Evolutionary conservation across 2,797 vertebrate genomes (phyloP), one percentile per base, ranked within the genome.

Genomic region (Myotis pilosus): DNA sequence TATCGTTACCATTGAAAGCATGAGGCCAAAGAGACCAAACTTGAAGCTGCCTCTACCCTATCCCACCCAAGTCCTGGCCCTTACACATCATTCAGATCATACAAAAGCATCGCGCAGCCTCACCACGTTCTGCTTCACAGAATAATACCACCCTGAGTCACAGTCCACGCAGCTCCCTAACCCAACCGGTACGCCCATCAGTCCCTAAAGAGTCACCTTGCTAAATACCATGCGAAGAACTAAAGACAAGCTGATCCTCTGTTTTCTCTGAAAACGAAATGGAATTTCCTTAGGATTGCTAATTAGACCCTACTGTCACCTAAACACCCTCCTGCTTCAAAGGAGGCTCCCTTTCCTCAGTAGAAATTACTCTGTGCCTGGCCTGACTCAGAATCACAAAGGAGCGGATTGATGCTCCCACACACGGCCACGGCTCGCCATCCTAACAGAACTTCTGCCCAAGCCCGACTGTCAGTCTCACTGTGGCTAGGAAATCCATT

Each of bases 201-300:
- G 28, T 64, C 6, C 30, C 15, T 2, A n/a, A 41, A 53, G 28
- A 74, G 91, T 55, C n/a, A 10, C 60, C 30, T 15, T 49, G 6
- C 25, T 28, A 74, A 71, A 53, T 8, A 36, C 8, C 33, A 57
- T 0, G 51, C 38, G 66, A 74, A 71, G 10, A 79, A 60, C 76
- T 22, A 30, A 51, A 88, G 80, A 30, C 64, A 69, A 62, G 74
- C 1, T 2, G 49, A 51, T 19, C 44, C 62, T 82, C 60, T 74
- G 68, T 82, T 96, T 91, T 49, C 71, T 84, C 85, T 92, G 57
- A 49, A 88, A 92, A 92, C 80, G 92, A 93, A 84, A 82, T 16
- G 33, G n/a, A 92, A 76, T 86, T 91, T 76, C 89, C 60, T 91
- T 25, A 44, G 25, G 66, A 80, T 91, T 91, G 74, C 53, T 69